Base-by-base conservation (phyloP, 2,797 vertebrate species). In the Hydrolagus colliei region DNA sequence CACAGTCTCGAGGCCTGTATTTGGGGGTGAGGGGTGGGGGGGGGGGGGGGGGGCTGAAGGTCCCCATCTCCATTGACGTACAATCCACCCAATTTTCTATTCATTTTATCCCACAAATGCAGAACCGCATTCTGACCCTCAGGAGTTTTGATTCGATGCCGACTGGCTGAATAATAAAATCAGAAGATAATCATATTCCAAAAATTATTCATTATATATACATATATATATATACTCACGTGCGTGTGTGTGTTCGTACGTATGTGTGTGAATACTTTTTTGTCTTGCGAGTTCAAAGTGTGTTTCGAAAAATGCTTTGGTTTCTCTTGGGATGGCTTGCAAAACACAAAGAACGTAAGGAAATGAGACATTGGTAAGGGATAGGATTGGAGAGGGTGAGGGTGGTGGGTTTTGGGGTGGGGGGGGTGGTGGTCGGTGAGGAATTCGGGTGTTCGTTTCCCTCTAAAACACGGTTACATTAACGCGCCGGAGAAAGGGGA, bases 401-500 rank as follows among this genome's bases (percentile, higher is more conserved):
- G 79, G 27, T 20, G 32, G 67, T 35, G 35, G 41, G 41, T 52
- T 2, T 2, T 2, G 41, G 41, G 41, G 5, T 1, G 20, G 41
- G n/a, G 10, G 41, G 41, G 9, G 9, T 9, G 79, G 27, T 20
- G 32, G 68, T 71, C 35, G 27, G 27, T 27, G 27, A 27, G 27
- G 27, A 27, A 84, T 41, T 68, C 8, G 65, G 1, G 63, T 12
- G 61, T 41, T 32, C 77, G 2, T 32, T 79, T 63, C 65, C 67
- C 65, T 61, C 75, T 27, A 71, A 41, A 82, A 52, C 41, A 52
- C 41, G 41, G 63, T 41, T 27, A 68, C 68, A 35, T 67, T 9
- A 62, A 82, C 41, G 79, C 71, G 52, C 41, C 16, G 16, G 27
- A 65, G 78, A 63, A 67, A 84, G 65, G 79, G 65, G 79, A n/a